These are phyloP conservation scores for Drosophila crucigera DNA, from an alignment of 2,888 invertebrate species.

Conservation along the genomic window DNA sequence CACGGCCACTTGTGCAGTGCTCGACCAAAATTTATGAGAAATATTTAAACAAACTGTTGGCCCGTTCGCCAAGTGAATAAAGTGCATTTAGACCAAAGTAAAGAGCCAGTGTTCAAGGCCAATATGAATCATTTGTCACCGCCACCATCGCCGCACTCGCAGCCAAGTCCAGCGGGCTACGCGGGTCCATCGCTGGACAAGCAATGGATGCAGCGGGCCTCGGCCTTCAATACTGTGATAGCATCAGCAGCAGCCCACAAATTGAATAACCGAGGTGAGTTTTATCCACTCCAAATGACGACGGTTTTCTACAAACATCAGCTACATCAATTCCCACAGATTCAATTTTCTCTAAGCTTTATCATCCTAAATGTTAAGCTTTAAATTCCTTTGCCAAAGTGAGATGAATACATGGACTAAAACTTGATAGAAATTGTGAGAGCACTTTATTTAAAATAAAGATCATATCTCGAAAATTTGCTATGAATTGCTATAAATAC, in stretches of 20 bases:
- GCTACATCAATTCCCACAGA: not conserved
- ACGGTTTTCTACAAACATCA: not conserved
- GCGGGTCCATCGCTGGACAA: conserved; percentile 80
- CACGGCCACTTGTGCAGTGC: conserved; percentile 14
- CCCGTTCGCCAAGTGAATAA: conserved; percentile 29
- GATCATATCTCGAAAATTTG: not conserved
- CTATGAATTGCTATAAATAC: not conserved
- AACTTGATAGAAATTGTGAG: not conserved
- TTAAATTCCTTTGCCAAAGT: not conserved
- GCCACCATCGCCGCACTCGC: conserved; percentile 85
- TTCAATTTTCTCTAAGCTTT: not conserved
- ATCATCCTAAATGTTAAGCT: not conserved
- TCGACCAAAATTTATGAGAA: conserved; percentile 19
- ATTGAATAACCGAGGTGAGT: conserved; percentile 83
- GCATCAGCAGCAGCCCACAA: conserved; percentile 85
- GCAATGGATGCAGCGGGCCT: conserved; percentile 85
- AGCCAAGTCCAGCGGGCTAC: conserved; percentile 78
- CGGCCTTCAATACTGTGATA: conserved; percentile 84
- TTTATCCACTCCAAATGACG: not conserved
- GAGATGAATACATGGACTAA: not conserved
- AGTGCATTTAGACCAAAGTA: conserved; percentile 34
- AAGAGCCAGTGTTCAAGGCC: conserved; percentile 31
- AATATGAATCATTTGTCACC: conserved; percentile 85
- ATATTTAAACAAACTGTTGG: conserved; percentile 22
- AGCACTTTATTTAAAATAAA: not conserved